Evolutionary conservation across 2,113 vertebrate species (phyloP).

Genomic region (Uropsilus gracilis): DNA sequence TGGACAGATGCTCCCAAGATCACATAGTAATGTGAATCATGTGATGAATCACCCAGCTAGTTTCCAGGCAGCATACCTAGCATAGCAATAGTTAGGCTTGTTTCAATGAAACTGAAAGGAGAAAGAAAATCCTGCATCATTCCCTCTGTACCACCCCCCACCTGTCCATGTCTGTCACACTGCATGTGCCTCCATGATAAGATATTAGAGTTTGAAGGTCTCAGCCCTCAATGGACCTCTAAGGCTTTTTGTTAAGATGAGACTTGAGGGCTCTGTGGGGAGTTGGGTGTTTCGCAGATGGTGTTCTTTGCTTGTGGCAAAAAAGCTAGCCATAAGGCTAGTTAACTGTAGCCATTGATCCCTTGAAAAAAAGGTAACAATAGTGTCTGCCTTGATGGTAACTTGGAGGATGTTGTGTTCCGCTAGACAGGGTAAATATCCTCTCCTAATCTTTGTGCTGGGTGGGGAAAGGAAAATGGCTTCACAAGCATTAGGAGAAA

Average conservation of each 20-base stretch:
- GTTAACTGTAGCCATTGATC: neutral
- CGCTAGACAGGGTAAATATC: neutral
- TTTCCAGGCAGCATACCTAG: neutral
- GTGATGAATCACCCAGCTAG: neutral
- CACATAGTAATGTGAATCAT: rapidly evolving
- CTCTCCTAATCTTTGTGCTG: neutral
- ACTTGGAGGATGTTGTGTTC: neutral
- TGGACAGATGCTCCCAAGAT: neutral
- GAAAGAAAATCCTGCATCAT: neutral
- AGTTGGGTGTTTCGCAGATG: constrained; percentile 31
- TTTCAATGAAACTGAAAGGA: neutral
- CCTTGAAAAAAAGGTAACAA: constrained; percentile 15
- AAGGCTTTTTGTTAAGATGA: neutral
- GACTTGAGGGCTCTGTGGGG: neutral
- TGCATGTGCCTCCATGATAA: neutral
- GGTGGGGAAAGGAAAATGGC: neutral
- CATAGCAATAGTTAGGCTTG: neutral
- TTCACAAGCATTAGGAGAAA: neutral
- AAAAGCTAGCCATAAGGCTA: constrained; percentile 27
- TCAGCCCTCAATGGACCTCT: neutral
- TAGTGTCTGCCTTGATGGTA: neutral
- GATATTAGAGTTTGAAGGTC: neutral
- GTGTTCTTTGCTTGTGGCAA: constrained; percentile 42
- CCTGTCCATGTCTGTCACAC: rapidly evolving
- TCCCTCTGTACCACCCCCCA: neutral